Base-by-base conservation (phyloP, 30 jellyfish, hydroid and myxozoan species). In the Catostylus mosaicus region DNA sequence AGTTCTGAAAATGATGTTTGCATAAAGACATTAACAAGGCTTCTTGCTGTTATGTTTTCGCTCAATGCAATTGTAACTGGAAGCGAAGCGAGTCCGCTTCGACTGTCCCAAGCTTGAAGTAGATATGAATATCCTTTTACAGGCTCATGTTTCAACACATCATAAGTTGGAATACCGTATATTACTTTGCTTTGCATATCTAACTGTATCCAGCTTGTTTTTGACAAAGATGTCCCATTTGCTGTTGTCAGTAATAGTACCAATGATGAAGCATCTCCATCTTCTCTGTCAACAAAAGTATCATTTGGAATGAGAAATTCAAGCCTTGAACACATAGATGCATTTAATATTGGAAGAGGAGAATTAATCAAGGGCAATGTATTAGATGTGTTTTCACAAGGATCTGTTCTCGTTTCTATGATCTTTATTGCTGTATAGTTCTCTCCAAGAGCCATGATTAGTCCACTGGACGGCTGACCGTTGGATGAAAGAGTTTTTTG, bases 201-300 rank as follows among this genome's bases (percentile, higher is more conserved):
- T 10, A 84, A 75, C 60, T 92, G 98, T 66, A 92, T 36, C 98
- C 98, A 92, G 29, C 97, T 85, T 32, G 91, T 10, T 4, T 30
- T 10, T 29, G 12, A 29, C 36, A 85, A 80, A 33, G 50, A 26
- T 11, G 30, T 22, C 2, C 95, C 95, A 37, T 60, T 73, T 1
- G 26, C 30, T 27, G 83, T 43, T 66, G 51, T 50, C 47, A 81
- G 29, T n/a, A 29, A 81, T 9, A 81, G 77, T 20, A 52, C 26
- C 65, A 81, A 31, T 10, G 78, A 81, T 32, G 89, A 61, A 0
- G 92, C 86, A 65, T 54, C 54, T 2, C 97, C 97, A 38, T 77
- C 96, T 60, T 83, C 89, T 31, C 38, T 26, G 75, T 90, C 97
- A 54, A 62, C 52, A 47, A 93, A 90, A 0, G 95, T 75, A 30